phyloP scores from a whole-genome alignment of 2,113 vertebrate genomes.

The Sylvia atricapilla region DNA sequence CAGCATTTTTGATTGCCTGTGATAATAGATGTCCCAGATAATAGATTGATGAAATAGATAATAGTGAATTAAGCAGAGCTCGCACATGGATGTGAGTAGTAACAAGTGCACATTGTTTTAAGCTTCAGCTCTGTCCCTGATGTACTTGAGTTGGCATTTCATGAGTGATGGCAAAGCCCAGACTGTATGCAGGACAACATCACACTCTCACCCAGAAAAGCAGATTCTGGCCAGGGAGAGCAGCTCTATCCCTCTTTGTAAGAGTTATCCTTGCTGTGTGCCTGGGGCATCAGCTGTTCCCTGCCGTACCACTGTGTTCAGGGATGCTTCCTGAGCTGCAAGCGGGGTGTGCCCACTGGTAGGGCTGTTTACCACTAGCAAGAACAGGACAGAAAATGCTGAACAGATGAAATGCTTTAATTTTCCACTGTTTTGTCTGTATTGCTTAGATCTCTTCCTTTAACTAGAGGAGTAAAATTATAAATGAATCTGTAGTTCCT shows the following conservation, averaged over 20 bases:
- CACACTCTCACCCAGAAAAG: background rate
- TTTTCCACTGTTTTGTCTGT: slow-evolving; percentile 13
- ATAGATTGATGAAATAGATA: background rate
- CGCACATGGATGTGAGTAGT: background rate
- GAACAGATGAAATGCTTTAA: background rate
- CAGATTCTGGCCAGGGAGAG: background rate
- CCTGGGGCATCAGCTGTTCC: background rate
- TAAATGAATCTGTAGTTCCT: background rate
- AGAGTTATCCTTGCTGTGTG: background rate
- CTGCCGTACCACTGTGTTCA: background rate
- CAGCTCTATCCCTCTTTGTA: background rate
- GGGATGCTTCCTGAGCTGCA: background rate
- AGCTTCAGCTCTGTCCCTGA: background rate
- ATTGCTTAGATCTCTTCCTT: background rate
- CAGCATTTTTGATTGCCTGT: background rate
- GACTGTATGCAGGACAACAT: background rate
- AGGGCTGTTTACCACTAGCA: background rate
- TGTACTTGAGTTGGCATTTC: background rate
- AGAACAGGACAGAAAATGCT: slow-evolving; percentile 3
- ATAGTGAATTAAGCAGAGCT: background rate
- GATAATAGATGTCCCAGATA: background rate
- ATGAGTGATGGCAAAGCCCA: background rate
- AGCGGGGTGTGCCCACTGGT: background rate
- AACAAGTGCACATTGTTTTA: background rate
- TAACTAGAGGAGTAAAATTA: background rate